Percentiles rank a stretch among this genome's conserved stretches.
These are phyloP conservation scores for Ailuropoda melanoleuca DNA, from an alignment of 2,113 vertebrate species.

Conservation along the genomic window DNA sequence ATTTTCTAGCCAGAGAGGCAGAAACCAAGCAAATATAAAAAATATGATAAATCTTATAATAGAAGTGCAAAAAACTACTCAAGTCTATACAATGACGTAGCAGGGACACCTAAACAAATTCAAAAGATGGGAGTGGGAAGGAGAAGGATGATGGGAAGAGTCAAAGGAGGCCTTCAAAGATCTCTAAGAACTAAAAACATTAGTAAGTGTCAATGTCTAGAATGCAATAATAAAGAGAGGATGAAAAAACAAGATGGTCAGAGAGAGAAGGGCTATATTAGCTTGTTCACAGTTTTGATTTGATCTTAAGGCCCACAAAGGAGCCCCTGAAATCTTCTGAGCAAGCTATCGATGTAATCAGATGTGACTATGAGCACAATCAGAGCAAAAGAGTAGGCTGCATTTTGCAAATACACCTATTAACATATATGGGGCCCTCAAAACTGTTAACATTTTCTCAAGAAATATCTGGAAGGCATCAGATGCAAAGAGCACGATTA, in stretches of 20 bases:
- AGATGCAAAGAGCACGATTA: background rate
- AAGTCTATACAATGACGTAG: background rate
- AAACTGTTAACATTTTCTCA: background rate
- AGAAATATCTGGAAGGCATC: constrained; percentile 45
- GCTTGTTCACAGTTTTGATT: background rate
- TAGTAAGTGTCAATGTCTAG: background rate
- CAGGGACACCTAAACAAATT: background rate
- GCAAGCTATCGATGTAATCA: background rate
- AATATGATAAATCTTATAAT: background rate
- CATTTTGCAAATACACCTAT: background rate
- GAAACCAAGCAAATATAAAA: background rate
- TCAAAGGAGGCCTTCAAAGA: background rate
- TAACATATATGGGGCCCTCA: background rate
- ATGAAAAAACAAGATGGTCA: background rate
- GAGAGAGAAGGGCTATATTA: background rate
- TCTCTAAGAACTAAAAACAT: background rate
- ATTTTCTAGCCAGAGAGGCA: background rate
- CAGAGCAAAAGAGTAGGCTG: background rate
- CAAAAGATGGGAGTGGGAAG: fast-evolving
- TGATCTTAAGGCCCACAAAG: background rate
- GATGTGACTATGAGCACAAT: background rate
- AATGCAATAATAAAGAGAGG: background rate
- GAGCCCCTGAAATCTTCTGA: background rate
- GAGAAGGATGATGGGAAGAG: background rate
- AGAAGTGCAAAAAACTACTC: background rate